Conservation (phyloP, 1,140 invertebrate genomes). For the Belonocnema kinseyi region DNA sequence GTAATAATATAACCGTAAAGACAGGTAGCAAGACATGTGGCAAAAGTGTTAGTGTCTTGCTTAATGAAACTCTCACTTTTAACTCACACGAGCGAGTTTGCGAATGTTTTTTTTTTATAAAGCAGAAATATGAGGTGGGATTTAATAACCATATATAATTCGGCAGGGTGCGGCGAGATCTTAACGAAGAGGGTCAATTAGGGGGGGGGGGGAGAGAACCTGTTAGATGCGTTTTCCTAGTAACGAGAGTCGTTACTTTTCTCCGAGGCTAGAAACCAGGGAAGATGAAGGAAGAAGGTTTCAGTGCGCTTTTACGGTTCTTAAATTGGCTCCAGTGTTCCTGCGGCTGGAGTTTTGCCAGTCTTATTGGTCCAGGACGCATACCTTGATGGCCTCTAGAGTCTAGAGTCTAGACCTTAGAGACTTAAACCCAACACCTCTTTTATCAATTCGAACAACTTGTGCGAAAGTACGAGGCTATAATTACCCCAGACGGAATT, state of each 20-base stretch:
- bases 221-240: constrained; percentile 17
- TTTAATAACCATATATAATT: background rate
- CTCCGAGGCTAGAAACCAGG: constrained; percentile 27
- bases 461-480: constrained; percentile 17
- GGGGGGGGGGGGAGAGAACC: background rate
- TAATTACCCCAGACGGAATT: constrained; percentile 28
- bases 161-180: background rate
- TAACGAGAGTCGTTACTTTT: constrained; percentile 27
- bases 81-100: background rate
- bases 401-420: background rate
- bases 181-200: constrained; percentile 17
- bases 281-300: constrained; percentile 35
- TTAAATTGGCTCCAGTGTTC: constrained; percentile 62
- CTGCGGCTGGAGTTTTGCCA: constrained; percentile 48
- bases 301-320: constrained; percentile 61
- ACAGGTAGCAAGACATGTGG: background rate
- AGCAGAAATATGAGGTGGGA: background rate
- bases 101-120: background rate
- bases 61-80: constrained; percentile 6
- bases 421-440: constrained; percentile 42
- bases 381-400: constrained; percentile 47
- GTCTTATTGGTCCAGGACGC: constrained; percentile 57
- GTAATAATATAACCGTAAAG: background rate
- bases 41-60: background rate
- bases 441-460: constrained; percentile 41